Percentiles rank a stretch among this genome's conserved stretches.
Conservation (phyloP, 2,797 vertebrate species). For the Micromesistius poutassou region DNA sequence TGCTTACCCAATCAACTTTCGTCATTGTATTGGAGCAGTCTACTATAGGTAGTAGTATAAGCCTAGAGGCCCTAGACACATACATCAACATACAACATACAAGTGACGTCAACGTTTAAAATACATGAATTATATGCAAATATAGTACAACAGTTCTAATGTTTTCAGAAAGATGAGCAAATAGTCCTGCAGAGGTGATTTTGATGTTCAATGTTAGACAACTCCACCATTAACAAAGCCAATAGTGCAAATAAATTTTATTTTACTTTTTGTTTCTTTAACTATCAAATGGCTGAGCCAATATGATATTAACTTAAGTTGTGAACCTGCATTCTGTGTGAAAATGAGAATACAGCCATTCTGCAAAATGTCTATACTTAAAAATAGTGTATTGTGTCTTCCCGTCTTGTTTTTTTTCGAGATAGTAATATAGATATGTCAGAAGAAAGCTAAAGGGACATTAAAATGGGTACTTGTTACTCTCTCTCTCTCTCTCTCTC, state of each 20-base stretch:
- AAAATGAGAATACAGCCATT: too few species aligned
- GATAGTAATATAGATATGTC: neutral
- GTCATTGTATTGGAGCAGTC: neutral
- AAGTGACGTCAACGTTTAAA: neutral
- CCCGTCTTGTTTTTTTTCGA: neutral
- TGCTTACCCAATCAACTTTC: constrained; percentile 48
- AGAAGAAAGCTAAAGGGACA: neutral
- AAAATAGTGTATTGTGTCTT: neutral
- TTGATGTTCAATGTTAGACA: neutral
- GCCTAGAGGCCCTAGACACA: neutral
- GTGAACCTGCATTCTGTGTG: neutral
- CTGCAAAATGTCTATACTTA: too few species aligned
- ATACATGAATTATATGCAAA: neutral
- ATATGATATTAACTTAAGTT: neutral
- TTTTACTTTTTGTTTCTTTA: neutral
- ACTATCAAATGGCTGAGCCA: neutral
- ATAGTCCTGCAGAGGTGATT: neutral
- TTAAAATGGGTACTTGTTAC: neutral
- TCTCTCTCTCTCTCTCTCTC: neutral
- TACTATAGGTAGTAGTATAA: neutral
- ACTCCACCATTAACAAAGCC: neutral
- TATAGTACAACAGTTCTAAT: neutral
- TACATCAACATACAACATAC: too few species aligned
- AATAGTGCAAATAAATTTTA: neutral
- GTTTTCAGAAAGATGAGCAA: neutral